Conservation (phyloP, 2,888 invertebrate species). For the Hydriomena furcata region DNA sequence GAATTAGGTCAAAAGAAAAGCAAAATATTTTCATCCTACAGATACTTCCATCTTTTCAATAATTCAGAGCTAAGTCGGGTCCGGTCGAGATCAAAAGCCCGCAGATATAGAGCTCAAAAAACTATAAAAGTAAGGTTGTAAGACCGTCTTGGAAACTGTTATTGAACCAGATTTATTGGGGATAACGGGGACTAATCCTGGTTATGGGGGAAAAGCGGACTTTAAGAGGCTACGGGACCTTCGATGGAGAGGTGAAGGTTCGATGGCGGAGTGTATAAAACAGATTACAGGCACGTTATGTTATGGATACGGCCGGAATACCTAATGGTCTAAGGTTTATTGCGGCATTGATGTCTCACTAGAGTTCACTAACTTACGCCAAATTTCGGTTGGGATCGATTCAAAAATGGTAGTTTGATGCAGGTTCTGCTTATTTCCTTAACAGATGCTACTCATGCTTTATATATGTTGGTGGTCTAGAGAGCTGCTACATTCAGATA, state of each 20-base stretch:
- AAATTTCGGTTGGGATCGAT: slow-evolving; percentile 13
- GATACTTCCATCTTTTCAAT: slow-evolving; percentile 34
- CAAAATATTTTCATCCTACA: slow-evolving; percentile 24
- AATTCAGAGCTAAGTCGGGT: slow-evolving; percentile 36
- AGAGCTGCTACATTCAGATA: neutral
- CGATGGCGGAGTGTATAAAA: slow-evolving; percentile 37
- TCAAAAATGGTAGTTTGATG: slow-evolving; percentile 10
- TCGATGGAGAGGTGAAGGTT: slow-evolving; percentile 34
- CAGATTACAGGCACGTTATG: slow-evolving; percentile 37
- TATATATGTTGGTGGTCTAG: neutral
- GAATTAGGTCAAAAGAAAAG: slow-evolving; percentile 21
- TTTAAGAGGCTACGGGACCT: slow-evolving; percentile 34
- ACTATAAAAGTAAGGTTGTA: slow-evolving; percentile 48
- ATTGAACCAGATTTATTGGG: slow-evolving; percentile 50
- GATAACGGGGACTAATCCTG: slow-evolving; percentile 41
- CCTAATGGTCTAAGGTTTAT: slow-evolving; percentile 36
- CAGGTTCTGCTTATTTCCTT: neutral
- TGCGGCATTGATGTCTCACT: slow-evolving; percentile 32
- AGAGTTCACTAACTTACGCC: slow-evolving; percentile 18
- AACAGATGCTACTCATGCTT: neutral
- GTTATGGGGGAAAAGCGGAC: slow-evolving; percentile 35
- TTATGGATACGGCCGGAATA: slow-evolving; percentile 37
- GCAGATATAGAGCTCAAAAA: slow-evolving; percentile 42
- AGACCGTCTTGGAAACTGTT: slow-evolving; percentile 41
- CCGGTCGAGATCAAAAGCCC: slow-evolving; percentile 37